phyloP scores from a whole-genome alignment of 2,797 vertebrate genomes.

The Acrossocheilus fasciatus region DNA sequence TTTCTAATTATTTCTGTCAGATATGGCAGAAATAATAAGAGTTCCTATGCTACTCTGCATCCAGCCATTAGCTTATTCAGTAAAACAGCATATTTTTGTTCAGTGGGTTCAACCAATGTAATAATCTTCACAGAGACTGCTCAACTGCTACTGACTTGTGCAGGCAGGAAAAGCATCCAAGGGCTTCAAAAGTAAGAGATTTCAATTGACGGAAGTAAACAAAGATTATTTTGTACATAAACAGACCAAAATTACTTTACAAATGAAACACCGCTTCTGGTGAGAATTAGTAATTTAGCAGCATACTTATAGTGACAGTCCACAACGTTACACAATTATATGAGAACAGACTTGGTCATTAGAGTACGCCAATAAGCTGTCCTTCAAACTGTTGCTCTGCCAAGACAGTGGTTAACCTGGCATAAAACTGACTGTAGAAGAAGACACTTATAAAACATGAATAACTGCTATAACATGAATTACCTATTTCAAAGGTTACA shows the following conservation, averaged over 20 bases:
- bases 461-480: background rate
- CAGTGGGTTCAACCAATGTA: background rate
- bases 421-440: background rate
- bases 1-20: background rate
- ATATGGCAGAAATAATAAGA: background rate
- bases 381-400: background rate
- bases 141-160: background rate
- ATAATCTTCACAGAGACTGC: background rate
- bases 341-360: background rate
- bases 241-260: background rate
- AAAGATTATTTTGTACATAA: background rate
- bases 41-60: background rate
- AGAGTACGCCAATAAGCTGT: background rate
- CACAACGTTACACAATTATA: background rate
- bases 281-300: background rate
- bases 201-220: background rate
- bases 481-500: background rate
- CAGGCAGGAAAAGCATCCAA: background rate
- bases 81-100: background rate
- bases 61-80: background rate
- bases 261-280: background rate
- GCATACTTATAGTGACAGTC: background rate
- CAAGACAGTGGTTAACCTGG: background rate
- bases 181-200: background rate
- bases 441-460: background rate